These are phyloP conservation scores for Caenorhabditis auriculariae DNA, from an alignment of 2,888 invertebrate genomes.

Conservation along the genomic window DNA sequence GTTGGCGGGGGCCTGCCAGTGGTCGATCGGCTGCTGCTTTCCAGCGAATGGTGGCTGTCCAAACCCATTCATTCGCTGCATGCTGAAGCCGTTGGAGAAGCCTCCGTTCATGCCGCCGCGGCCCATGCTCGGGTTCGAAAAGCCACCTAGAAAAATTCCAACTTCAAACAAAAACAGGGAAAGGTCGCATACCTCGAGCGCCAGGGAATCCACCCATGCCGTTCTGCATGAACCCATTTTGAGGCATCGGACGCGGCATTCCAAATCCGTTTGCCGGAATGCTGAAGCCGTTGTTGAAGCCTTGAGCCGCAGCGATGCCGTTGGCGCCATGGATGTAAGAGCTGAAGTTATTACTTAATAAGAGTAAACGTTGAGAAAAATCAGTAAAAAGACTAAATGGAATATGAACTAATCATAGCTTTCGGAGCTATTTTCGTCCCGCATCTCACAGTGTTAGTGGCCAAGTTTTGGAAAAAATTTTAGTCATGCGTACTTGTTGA, in stretches of 20 bases:
- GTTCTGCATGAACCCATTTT: constrained; percentile 21
- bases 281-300: constrained; percentile 3
- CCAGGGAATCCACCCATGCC: too few species aligned
- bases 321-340: background rate
- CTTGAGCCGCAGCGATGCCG: background rate
- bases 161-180: too few species aligned
- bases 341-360: background rate
- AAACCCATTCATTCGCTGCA: constrained; percentile 1
- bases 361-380: background rate
- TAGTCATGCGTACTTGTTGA: constrained; percentile 7
- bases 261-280: constrained; percentile 7
- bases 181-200: too few species aligned
- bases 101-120: background rate
- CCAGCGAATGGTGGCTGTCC: too few species aligned
- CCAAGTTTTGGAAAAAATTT: constrained; percentile 7
- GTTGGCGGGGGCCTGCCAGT: constrained; percentile 20
- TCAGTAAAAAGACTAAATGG: background rate
- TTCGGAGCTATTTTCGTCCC: background rate
- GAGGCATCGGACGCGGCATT: constrained; percentile 16
- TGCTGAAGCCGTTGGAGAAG: constrained; percentile 2
- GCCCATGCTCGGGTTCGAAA: too few species aligned
- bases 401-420: background rate
- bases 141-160: constrained; percentile 1
- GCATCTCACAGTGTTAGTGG: background rate
- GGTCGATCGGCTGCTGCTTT: constrained; percentile 14